Conservation (phyloP, 2,888 invertebrate genomes). For the Koerneria pararmatus region DNA sequence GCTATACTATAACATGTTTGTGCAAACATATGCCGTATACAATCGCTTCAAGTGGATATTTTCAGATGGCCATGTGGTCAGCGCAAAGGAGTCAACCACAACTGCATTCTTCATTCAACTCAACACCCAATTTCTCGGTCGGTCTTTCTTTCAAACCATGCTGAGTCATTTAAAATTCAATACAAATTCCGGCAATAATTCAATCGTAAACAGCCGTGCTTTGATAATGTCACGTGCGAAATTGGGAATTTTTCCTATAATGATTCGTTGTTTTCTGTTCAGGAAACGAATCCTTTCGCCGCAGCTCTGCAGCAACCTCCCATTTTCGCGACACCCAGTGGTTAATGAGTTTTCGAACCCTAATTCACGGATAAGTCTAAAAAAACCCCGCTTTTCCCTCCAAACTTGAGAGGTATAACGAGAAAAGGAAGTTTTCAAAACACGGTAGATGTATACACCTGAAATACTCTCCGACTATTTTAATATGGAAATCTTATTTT, state of each 20-base stretch:
- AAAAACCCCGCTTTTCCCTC: too few relatives aligned
- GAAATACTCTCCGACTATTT: too few relatives aligned
- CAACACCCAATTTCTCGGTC: slow-evolving; percentile 22
- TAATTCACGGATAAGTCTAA: too few relatives aligned
- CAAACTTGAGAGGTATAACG: too few relatives aligned
- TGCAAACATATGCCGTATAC: too few relatives aligned
- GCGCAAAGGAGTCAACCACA: neutral
- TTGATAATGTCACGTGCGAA: neutral
- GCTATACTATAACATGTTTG: too few relatives aligned
- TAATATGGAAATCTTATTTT: too few relatives aligned
- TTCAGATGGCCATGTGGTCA: neutral
- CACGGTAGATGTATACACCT: too few relatives aligned
- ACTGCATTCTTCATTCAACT: neutral
- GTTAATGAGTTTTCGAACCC: too few relatives aligned
- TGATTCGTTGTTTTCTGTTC: slow-evolving; percentile 22
- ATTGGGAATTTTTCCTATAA: slow-evolving; percentile 8
- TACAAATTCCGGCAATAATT: neutral
- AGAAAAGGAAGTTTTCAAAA: too few relatives aligned
- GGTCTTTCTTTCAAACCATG: slow-evolving; percentile 2
- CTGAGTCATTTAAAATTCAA: neutral
- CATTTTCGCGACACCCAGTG: slow-evolving; percentile 14
- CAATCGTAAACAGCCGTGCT: neutral
- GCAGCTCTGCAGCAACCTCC: slow-evolving; percentile 23
- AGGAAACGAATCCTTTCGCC: slow-evolving; percentile 48
- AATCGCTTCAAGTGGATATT: too few relatives aligned